Base-by-base conservation (phyloP, 2,888 invertebrate genomes). In the Ceratothoa steindachneri region DNA sequence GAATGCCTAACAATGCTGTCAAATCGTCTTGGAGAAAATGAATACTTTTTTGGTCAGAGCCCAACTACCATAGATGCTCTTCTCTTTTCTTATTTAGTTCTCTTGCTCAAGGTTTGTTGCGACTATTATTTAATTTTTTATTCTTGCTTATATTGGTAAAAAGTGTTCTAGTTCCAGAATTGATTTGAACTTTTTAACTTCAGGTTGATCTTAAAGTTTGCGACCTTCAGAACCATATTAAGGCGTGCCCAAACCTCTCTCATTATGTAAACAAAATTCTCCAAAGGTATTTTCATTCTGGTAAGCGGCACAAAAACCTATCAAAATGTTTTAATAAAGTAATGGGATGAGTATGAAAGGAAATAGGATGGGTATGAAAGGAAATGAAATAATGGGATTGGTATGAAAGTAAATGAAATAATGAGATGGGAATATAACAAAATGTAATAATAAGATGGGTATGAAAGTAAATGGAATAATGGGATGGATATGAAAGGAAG, bases 31-130 rank as follows among this genome's bases (percentile, higher is more conserved):
- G 77, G 77, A 5, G 77, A 77, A 29, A 64, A 69, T 24, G 71
- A 75, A 29, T 77, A 72, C 30, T 77, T 77, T 67, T 77, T 77
- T 71, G 77, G 77, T 15, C 70, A 68, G 3, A 29, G 70, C 1
- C 77, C 77, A 3, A 71, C 77, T 5, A 73, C 75, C 15, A 60
- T 77, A n/a, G 77, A 77, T 75, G 77, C 77, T 52, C 51, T 77
- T 1, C 31, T 77, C 30, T 73, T 71, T 27, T 72, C 77, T 12
- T 77, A 75, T 60, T 66, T 77, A n/a, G 71, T 73, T 12, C 69
- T 77, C 7, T 71, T 77, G 27, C 71, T 77, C 4, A 77, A 77
- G 60, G 77, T 75, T 19, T 19, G 55, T 41, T 9, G 12, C 3
- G 15, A 64, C 24, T 64, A 15, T 4, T 22, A 64, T 64, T 15